Base-by-base conservation (phyloP, 2,888 invertebrate genomes). In the Macrosoma leucophasiata region DNA sequence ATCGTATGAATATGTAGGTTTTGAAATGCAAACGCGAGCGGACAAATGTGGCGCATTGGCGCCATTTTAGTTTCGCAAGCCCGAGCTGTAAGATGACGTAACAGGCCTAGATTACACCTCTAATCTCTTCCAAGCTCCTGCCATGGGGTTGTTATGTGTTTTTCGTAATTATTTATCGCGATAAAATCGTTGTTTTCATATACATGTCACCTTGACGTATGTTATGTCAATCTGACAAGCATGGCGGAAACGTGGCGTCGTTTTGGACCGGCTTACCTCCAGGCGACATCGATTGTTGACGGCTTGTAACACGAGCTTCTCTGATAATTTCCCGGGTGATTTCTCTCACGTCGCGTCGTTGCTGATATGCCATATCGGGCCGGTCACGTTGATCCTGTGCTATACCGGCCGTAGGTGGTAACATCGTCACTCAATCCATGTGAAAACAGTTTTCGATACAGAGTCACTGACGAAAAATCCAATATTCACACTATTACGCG, bases 231-330 rank as follows among this genome's bases (percentile, higher is more conserved):
- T 67, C 65, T 85, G 85, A 84, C 85, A 84, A 73, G 74, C 68
- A 78, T 81, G 82, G 82, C 81, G 75, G 76, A 81, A 84, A 82
- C 84, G 84, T 84, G 84, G 82, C 84, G 82, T 84, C 82, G 73
- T 70, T 71, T 73, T 67, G 61, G 62, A 36, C 56, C 58, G 55
- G 58, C 57, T 53, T 54, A 36, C 30, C 36, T 76, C 77, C 81
- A 59, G 84, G 79, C 46, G 84, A 84, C 61, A 78, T 67, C 43
- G 79, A 74, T 50, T 76, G 72, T 50, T 76, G 73, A 64, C 77
- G 76, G 62, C 67, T 74, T 38, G 70, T 64, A 36, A 82, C 74
- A 33, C 76, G 68, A 25, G 78, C 73, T 46, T 82, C 81, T 50
- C 84, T 66, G 54, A 84, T 76, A 47, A 84, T 78, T 41, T 84